Percentiles rank a stretch among this genome's conserved stretches.
phyloP scores from a whole-genome alignment of 2,113 vertebrate species.

The Paraplagusia blochii region DNA sequence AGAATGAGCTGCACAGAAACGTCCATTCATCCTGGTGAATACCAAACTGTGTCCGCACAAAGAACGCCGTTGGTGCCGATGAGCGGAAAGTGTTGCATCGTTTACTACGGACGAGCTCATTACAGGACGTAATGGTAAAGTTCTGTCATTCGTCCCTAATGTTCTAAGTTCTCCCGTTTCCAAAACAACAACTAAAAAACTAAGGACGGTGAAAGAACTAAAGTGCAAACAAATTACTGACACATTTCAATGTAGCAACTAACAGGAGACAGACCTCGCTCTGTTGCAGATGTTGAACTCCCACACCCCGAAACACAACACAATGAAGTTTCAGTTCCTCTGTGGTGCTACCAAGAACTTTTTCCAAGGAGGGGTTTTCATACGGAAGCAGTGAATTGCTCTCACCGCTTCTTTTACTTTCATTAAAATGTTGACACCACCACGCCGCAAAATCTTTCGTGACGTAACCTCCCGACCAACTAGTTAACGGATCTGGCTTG shows the following conservation, averaged over 20 bases:
- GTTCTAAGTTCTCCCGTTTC: too few species aligned
- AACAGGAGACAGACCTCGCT: conserved; percentile 46
- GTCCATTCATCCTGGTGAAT: conserved; percentile 49
- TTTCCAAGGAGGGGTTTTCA: conserved; percentile 57
- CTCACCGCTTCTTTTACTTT: background rate
- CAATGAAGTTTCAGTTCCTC: conserved; percentile 61
- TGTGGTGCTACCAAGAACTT: conserved; percentile 32
- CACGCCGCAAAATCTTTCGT: too few species aligned
- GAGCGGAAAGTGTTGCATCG: conserved; percentile 60
- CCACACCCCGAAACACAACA: conserved; percentile 58
- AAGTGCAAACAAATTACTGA: too few species aligned
- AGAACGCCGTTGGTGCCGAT: conserved; percentile 45
- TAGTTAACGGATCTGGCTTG: too few species aligned
- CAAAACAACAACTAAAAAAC: too few species aligned
- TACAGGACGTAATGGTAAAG: conserved; percentile 20
- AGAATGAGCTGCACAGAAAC: conserved; percentile 65
- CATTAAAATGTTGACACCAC: too few species aligned
- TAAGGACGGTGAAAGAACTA: too few species aligned
- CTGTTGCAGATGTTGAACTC: conserved; percentile 52
- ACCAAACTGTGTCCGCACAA: conserved; percentile 62
- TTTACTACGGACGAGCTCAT: conserved; percentile 40
- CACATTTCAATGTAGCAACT: background rate
- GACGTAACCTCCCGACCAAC: too few species aligned
- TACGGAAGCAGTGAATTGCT: conserved; percentile 10
- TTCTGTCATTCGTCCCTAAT: too few species aligned